Base-by-base conservation (phyloP, 2,797 vertebrate species). In the Poecilia gillii region DNA sequence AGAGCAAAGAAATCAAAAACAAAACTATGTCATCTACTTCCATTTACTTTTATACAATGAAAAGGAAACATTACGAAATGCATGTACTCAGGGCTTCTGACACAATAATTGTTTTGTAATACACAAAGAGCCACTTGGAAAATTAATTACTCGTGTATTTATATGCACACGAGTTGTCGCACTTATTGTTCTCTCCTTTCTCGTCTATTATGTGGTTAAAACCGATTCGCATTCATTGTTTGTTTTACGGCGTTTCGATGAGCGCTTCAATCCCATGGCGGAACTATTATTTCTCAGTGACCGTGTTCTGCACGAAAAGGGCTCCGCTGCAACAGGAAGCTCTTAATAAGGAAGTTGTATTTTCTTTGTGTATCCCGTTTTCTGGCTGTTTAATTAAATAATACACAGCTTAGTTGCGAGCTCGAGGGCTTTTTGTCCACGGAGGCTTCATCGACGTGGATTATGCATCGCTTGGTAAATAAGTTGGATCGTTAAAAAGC, bases 311-410 rank as follows among this genome's bases (percentile, higher is more conserved):
- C 88, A 93, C 95, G 96, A 93, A 89, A 86, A 46, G 57, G 80
- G 81, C 85, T 62, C 89, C 84, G 92, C 87, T 93, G 94, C 94
- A 94, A 96, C 96, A 94, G 96, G 96, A 97, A 97, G 94, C 91
- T 87, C 85, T 71, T 51, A 85, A 95, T 74, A 92, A 95, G 96
- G 96, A 96, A 96, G 95, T 96, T 96, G 93, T 95, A 88, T 96
- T 95, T 95, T 96, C 96, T 97, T 97, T 96, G 96, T 97, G 96
- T 96, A 95, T 95, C 93, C 95, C 92, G 91, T 92, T 95, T 95
- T 95, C 92, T 90, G 94, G 91, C 94, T 94, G 93, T 94, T 95
- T 96, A 93, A 94, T 92, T 94, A 92, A 92, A 85, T 85, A 94
- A 95, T 96, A 93, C 92, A 91, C 79, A 83, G 76, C 87, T 92